Percentiles rank a stretch among this genome's conserved stretches.
phyloP scores from a whole-genome alignment of 2,797 vertebrate genomes.

The Sebastolobus alascanus region DNA sequence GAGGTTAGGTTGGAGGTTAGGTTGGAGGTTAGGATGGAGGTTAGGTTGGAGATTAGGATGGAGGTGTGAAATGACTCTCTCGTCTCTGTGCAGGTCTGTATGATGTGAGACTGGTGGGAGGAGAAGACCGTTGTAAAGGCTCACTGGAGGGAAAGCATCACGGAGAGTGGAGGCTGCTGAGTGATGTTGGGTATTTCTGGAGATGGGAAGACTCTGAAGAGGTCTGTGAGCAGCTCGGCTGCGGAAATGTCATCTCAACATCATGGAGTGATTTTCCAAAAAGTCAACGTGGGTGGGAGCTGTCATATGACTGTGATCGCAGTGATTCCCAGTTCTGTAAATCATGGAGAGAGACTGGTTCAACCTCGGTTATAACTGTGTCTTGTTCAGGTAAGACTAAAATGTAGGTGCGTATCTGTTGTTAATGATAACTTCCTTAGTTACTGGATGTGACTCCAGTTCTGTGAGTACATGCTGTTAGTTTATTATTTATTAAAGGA shows the following conservation, averaged over 20 bases:
- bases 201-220: fast-evolving
- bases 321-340: fast-evolving
- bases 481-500: too few species aligned
- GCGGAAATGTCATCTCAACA: background rate
- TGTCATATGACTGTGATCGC: fast-evolving
- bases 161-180: constrained; percentile 15
- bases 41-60: too few species aligned
- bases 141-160: constrained; percentile 5
- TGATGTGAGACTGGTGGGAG: background rate
- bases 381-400: constrained; percentile 34
- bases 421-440: too few species aligned
- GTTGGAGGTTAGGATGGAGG: too few species aligned
- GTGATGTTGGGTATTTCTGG: fast-evolving
- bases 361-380: fast-evolving
- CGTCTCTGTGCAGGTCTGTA: background rate
- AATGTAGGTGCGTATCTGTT: too few species aligned
- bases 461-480: too few species aligned
- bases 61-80: background rate
- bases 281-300: background rate
- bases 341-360: fast-evolving
- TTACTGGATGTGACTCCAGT: too few species aligned
- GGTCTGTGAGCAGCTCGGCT: constrained; percentile 2
- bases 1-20: too few species aligned
- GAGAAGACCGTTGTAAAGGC: constrained; percentile 13
- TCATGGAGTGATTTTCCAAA: fast-evolving